Base-by-base conservation (phyloP, 2,113 vertebrate genomes). In the Toxostoma redivivum region DNA sequence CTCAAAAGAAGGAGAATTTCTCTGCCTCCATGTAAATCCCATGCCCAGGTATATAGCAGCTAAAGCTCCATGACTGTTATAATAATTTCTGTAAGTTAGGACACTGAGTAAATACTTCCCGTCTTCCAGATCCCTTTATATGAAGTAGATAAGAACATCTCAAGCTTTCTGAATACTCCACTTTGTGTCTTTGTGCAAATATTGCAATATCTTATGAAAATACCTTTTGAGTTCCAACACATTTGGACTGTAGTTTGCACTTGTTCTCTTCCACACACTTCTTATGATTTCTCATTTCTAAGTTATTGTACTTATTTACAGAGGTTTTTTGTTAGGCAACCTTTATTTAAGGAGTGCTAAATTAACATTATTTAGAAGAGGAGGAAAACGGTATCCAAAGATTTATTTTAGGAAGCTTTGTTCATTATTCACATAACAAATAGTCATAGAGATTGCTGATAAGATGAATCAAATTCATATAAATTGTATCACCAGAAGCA, bases 161-260 rank as follows among this genome's bases (percentile, higher is more conserved):
- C 81, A 83, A 88, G n/a, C 53, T 90, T 86, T 92, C 51, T 71
- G 31, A 64, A 82, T n/a, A 35, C n/a, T 90, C 47, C n/a, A 60
- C 58, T 77, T 77, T 82, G 11, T 60, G 50, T 60, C 56, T 94
- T 88, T 96, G 64, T 90, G 69, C 86, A 96, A 96, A 95, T 94
- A 95, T 65, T 94, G 54, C 64, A 71, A 35, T 86, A 78, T 14
- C 53, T 86, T 89, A 40, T 17, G 69, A 91, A 91, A 94, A 88
- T 53, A 72, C 54, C 12, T 83, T 81, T 78, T 81, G 69, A 90
- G 92, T 93, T 86, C 28, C 67, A 88, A 8, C 25, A 74, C n/a
- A n/a, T 77, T 78, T 81, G 85, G 92, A 56, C 76, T 90, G 65
- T 42, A 17, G 28, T 88, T 83, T 88, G 47, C 40, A 27, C 48